These are phyloP conservation scores for Choloepus hoffmanni DNA, from an alignment of 2,113 vertebrate species.

Conservation along the genomic window DNA sequence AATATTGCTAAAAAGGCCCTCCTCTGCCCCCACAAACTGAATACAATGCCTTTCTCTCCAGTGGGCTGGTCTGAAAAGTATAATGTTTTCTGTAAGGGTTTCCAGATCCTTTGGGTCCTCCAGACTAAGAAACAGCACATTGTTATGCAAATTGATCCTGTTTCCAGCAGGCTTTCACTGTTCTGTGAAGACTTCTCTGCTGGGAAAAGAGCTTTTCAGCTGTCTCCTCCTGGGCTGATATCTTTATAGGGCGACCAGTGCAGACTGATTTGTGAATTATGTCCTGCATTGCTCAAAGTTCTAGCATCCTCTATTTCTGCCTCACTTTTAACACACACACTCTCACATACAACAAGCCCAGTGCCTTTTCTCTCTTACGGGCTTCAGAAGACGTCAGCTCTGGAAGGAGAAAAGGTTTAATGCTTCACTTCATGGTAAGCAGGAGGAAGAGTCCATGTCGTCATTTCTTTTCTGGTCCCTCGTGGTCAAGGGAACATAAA, in stretches of 20 bases:
- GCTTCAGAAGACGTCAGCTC: not conserved
- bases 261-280: slow-evolving; percentile 42
- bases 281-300: slow-evolving; percentile 52
- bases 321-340: not conserved
- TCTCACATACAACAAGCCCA: not conserved
- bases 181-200: slow-evolving; percentile 66
- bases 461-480: not conserved
- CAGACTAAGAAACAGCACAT: slow-evolving; percentile 80
- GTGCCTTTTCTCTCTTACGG: not conserved
- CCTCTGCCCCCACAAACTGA: slow-evolving; percentile 54
- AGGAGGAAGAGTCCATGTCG: not conserved
- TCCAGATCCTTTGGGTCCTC: slow-evolving; percentile 71
- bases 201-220: slow-evolving; percentile 66
- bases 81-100: slow-evolving; percentile 73
- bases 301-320: slow-evolving; percentile 2
- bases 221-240: slow-evolving; percentile 63
- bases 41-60: slow-evolving; percentile 42
- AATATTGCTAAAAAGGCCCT: not conserved
- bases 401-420: not conserved
- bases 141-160: slow-evolving; percentile 84
- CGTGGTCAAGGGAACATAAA: not conserved
- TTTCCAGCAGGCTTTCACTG: slow-evolving; percentile 76
- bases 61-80: slow-evolving; percentile 75
- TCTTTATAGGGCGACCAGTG: slow-evolving; percentile 60
- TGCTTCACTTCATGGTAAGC: not conserved